Base-by-base conservation (phyloP, 1,140 invertebrate genomes). In the Asbolus verrucosus region DNA sequence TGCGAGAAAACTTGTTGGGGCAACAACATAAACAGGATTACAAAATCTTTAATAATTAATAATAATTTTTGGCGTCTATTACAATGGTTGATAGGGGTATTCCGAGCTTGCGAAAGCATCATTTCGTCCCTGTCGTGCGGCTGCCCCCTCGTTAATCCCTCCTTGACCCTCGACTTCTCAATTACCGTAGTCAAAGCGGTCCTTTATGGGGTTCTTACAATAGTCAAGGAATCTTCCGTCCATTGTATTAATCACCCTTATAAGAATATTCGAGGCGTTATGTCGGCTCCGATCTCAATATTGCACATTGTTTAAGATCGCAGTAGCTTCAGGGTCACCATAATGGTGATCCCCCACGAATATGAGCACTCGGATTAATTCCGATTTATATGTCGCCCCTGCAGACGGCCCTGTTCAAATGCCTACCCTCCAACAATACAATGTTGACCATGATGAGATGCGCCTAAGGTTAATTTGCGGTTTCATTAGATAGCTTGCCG, bases 381-480 rank as follows among this genome's bases (percentile, higher is more conserved):
- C 27, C 27, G 46, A 27, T 21, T 21, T 27, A 1, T 54, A 21
- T 54, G 21, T 54, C 13, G 9, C 46, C 46, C 46, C 46, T 27
- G n/a, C 19, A 8, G 41, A 15, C 41, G 41, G 41, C n/a, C 41
- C 41, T 46, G 41, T 36, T 30, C n/a, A n/a, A n/a, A n/a, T n/a
- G n/a, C 8, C 24, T 2, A 27, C 60, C 60, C 60, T 62, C 60
- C 31, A 62, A 41, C 60, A 36, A 62, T 62, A 31, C 30, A 62
- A 41, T 38, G 60, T 41, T 38, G 60, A 38, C 31, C 60, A 62
- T 41, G 60, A 62, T 36, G 36, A 41, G 31, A 62, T 62, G 36
- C 36, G 60, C 60, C 60, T 62, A 18, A 62, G 60, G 60, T 62
- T 62, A 62, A 62, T 62, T 62, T 62, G 60, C 60, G 60, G 60